Conservation (phyloP, 1,140 invertebrate genomes). For the Eriosoma lanigerum region DNA sequence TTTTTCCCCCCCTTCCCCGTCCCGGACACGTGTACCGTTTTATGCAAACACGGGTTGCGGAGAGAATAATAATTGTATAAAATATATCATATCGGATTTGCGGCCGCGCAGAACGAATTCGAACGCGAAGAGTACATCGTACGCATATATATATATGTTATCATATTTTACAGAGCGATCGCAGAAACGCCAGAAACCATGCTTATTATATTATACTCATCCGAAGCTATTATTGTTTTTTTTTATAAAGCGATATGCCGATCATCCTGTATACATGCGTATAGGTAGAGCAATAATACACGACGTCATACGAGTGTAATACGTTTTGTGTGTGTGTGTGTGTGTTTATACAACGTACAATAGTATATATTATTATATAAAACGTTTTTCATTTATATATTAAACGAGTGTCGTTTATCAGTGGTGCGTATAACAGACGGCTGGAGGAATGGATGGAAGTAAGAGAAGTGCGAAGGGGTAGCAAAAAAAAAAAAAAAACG, state of each 20-base stretch:
- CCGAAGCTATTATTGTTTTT: too few relatives aligned
- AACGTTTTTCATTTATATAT: constrained; percentile 34
- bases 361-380: too few relatives aligned
- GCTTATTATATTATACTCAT: too few relatives aligned
- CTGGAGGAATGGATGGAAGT: too few relatives aligned
- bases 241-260: too few relatives aligned
- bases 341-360: neutral
- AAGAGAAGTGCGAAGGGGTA: too few relatives aligned
- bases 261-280: neutral
- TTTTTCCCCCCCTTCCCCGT: neutral
- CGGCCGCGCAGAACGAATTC: constrained; percentile 28
- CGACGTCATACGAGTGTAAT: neutral
- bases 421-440: neutral
- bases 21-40: constrained; percentile 49
- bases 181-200: too few relatives aligned
- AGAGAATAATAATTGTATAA: neutral
- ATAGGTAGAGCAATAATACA: neutral
- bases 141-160: neutral
- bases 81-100: neutral
- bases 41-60: constrained; percentile 32
- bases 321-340: neutral
- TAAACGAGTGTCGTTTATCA: constrained; percentile 47
- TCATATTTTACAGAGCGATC: too few relatives aligned
- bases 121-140: too few relatives aligned
- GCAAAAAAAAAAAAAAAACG: constrained; percentile 22